A percentile compares a stretch with the other conserved stretches of the same genome.
Conservation (phyloP, 2,113 vertebrate species). For the Mystacornis crossleyi region DNA sequence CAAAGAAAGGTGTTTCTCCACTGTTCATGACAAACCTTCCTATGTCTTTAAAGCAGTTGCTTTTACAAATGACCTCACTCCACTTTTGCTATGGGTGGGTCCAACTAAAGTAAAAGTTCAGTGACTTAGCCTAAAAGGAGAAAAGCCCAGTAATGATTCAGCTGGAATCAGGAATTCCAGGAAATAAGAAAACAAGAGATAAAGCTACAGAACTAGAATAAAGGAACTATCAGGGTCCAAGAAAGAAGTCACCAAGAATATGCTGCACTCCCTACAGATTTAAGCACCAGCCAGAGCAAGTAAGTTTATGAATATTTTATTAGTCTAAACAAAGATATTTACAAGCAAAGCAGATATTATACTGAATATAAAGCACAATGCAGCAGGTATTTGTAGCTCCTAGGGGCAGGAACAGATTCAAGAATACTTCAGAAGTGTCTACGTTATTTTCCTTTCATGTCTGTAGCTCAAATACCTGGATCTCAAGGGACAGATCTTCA, state of each 20-base stretch:
- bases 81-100: not conserved
- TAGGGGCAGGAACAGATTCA: not conserved
- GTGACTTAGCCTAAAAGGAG: not conserved
- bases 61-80: not conserved
- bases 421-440: not conserved
- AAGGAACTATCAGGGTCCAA: not conserved
- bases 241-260: not conserved
- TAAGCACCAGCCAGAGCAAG: not conserved
- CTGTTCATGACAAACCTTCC: not conserved
- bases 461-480: not conserved
- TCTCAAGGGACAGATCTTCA: not conserved
- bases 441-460: not conserved
- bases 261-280: not conserved
- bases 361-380: not conserved
- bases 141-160: not conserved
- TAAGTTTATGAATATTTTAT: not conserved
- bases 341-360: not conserved
- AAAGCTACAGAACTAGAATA: not conserved
- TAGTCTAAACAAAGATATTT: not conserved
- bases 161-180: not conserved
- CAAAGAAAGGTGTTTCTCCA: not conserved
- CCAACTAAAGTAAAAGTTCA: not conserved
- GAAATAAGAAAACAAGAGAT: not conserved
- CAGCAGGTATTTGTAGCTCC: not conserved
- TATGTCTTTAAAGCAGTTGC: not conserved